A percentile compares a stretch with the other conserved stretches of the same genome.
Conservation (phyloP, 37 sponge, comb jelly and placozoan genomes). For the Mnemiopsis leidyi region DNA sequence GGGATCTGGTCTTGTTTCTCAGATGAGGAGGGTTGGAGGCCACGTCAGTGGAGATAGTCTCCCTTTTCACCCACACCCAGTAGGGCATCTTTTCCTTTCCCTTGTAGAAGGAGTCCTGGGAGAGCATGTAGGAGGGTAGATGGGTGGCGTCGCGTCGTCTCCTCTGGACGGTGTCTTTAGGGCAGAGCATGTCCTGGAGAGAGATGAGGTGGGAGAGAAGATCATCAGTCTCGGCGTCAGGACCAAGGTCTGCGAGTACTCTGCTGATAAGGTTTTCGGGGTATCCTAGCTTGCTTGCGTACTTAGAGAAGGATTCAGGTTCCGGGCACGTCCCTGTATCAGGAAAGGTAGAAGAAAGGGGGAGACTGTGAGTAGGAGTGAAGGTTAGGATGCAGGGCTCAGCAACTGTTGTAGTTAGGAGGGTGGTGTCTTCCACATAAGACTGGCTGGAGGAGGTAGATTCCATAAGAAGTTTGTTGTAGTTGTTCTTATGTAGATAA, state of each 20-base stretch:
- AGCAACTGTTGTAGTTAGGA: too few relatives aligned
- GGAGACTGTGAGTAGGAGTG: not conserved
- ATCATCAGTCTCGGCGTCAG: not conserved
- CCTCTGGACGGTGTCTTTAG: not conserved
- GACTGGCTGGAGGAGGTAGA: too few relatives aligned
- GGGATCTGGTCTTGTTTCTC: not conserved
- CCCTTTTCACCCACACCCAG: constrained; percentile 64
- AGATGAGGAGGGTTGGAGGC: not conserved
- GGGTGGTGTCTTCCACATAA: too few relatives aligned
- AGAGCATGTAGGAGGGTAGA: constrained; percentile 48
- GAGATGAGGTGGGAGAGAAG: not conserved
- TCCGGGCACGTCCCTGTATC: not conserved
- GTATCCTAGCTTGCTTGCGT: constrained; percentile 47
- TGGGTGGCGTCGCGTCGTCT: constrained; percentile 13
- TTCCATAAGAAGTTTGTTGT: too few relatives aligned
- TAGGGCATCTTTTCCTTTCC: constrained; percentile 50
- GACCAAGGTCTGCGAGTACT: not conserved
- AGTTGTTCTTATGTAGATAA: too few relatives aligned
- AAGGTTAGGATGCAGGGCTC: not conserved
- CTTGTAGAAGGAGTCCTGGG: constrained; percentile 45
- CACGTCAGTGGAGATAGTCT: constrained; percentile 8
- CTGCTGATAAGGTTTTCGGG: not conserved
- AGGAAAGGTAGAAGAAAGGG: not conserved
- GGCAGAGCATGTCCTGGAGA: not conserved
- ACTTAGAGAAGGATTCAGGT: not conserved